Evolutionary conservation across 1,140 invertebrate species (phyloP).

Genomic region (Neocloeon triangulifer): DNA sequence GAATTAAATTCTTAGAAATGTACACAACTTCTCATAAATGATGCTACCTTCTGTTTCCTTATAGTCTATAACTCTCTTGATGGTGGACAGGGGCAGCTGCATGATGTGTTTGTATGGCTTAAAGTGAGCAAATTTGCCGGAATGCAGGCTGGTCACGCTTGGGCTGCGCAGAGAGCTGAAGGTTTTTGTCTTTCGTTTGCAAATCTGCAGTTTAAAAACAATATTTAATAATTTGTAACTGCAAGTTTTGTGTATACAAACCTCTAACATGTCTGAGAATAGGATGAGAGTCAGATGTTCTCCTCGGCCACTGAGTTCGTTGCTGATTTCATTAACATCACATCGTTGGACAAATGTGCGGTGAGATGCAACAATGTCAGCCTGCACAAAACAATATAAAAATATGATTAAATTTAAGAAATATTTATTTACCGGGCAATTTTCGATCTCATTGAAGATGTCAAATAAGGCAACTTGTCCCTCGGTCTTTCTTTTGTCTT

Average conservation of each 20-base stretch:
- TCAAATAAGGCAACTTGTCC: slow-evolving; percentile 88
- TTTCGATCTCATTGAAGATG: slow-evolving; percentile 93
- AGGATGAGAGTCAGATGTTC: slow-evolving; percentile 74
- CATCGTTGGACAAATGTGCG: slow-evolving; percentile 65
- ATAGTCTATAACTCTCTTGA: slow-evolving; percentile 78
- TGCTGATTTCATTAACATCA: slow-evolving; percentile 74
- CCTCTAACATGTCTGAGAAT: slow-evolving; percentile 83
- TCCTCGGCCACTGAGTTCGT: slow-evolving; percentile 62
- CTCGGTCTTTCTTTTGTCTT: slow-evolving; percentile 89
- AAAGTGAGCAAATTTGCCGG: slow-evolving; percentile 27
- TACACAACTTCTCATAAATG: slow-evolving; percentile 3
- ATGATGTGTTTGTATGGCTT: slow-evolving; percentile 83
- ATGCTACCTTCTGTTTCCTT: slow-evolving; percentile 50
- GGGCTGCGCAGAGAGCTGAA: slow-evolving; percentile 46
- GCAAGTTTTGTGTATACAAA: slow-evolving; percentile 22
- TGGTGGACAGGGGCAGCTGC: slow-evolving; percentile 62
- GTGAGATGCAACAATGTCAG: slow-evolving; percentile 77
- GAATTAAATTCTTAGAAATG: slow-evolving; percentile 37
- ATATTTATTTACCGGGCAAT: slow-evolving; percentile 57
- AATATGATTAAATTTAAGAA: neutral
- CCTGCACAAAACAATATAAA: slow-evolving; percentile 22
- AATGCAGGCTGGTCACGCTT: slow-evolving; percentile 30
- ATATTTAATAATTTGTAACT: slow-evolving; percentile 5
- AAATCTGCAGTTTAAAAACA: slow-evolving; percentile 19
- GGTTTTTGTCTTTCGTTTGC: slow-evolving; percentile 60